Percentiles rank a stretch among this genome's conserved stretches.
Conservation (phyloP, 2,113 vertebrate species). For the Bubo scandiacus region DNA sequence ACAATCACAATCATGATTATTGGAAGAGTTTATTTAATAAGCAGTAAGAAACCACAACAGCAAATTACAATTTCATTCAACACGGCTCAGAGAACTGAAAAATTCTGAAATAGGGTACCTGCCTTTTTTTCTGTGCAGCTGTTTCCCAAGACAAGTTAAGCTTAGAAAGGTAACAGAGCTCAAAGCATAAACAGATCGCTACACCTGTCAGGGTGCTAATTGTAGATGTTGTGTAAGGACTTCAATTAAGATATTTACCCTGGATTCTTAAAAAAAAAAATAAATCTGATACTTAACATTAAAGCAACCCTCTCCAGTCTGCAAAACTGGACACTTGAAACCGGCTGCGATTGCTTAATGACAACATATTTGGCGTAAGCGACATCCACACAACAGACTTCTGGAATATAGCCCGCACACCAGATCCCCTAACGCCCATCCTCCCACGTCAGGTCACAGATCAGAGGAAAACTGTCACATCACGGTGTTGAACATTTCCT, state of each 20-base stretch:
- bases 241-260: background rate
- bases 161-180: background rate
- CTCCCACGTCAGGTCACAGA: background rate
- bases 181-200: background rate
- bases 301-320: background rate
- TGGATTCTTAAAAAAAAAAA: background rate
- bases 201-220: background rate
- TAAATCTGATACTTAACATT: background rate
- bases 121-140: background rate
- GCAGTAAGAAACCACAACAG: background rate
- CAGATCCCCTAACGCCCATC: fast-evolving
- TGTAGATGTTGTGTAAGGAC: background rate
- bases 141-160: background rate
- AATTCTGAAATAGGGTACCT: background rate
- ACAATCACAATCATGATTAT: background rate
- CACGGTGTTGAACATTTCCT: background rate
- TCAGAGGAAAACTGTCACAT: background rate
- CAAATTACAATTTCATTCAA: background rate
- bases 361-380: background rate
- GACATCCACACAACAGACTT: background rate
- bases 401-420: background rate
- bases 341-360: background rate
- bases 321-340: background rate
- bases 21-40: background rate
- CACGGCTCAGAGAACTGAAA: background rate